phyloP scores from a whole-genome alignment of 2,113 vertebrate genomes.

The Cariama cristata region DNA sequence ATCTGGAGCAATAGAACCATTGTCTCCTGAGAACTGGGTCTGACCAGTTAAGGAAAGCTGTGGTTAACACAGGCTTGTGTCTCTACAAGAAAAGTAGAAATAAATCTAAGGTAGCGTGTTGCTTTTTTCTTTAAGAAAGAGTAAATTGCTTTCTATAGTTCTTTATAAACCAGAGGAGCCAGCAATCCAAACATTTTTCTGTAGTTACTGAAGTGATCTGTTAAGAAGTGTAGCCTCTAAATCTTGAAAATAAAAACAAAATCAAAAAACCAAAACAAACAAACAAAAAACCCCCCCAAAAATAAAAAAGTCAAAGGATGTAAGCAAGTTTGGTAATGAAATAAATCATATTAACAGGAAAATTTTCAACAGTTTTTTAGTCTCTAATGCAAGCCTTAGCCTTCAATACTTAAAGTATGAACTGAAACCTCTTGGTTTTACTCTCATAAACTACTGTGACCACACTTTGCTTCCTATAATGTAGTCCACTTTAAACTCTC shows the following conservation, averaged over 20 bases:
- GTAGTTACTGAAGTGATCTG: neutral
- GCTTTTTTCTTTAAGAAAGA: neutral
- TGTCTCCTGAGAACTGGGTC: neutral
- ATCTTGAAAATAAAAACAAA: neutral
- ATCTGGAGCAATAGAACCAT: neutral
- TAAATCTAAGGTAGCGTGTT: neutral
- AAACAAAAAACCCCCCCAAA: too few relatives aligned
- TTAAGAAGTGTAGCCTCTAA: neutral
- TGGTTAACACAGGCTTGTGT: neutral
- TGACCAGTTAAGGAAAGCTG: neutral
- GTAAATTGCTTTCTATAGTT: neutral
- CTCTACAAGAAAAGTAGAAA: neutral
- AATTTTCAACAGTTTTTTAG: neutral
- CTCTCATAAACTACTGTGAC: neutral
- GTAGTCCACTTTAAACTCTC: neutral
- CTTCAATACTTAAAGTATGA: neutral
- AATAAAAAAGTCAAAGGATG: neutral
- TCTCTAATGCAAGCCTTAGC: neutral
- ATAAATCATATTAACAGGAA: neutral
- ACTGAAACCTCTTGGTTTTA: neutral
- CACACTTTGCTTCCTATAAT: neutral
- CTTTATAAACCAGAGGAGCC: neutral
- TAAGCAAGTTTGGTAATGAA: neutral
- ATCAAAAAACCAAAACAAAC: neutral
- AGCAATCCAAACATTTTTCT: neutral